Conservation (phyloP, 2,113 vertebrate species). For the Cisticola juncidis region DNA sequence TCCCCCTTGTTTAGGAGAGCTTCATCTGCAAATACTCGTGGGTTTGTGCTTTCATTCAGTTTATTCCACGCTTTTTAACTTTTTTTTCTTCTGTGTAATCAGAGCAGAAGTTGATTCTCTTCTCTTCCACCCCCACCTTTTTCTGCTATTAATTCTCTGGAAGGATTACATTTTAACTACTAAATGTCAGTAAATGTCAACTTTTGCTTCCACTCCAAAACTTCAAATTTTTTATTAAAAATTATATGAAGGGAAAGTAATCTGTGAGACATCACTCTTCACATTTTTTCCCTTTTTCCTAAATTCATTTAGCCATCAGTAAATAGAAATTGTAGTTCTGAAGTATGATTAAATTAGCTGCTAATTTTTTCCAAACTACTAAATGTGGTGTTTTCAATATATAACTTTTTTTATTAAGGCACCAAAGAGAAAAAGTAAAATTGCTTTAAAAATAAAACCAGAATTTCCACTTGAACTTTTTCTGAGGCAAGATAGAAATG, state of each 20-base stretch:
- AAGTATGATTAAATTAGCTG: not conserved
- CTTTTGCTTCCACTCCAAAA: conserved; percentile 18
- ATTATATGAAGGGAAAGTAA: not conserved
- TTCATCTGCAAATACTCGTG: not conserved
- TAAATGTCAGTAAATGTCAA: conserved; percentile 59
- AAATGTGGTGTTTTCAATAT: not conserved
- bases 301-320: not conserved
- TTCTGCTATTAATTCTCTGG: conserved; percentile 4
- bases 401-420: not conserved
- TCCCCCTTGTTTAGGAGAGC: not conserved
- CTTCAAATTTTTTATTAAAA: conserved; percentile 1
- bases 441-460: not conserved
- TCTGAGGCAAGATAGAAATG: not conserved
- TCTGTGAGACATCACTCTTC: not conserved
- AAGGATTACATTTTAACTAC: conserved; percentile 43
- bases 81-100: conserved; percentile 9
- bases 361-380: not conserved
- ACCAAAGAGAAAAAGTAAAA: not conserved
- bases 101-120: conserved; percentile 32
- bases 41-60: not conserved
- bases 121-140: conserved; percentile 18
- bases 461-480: not conserved
- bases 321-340: not conserved
- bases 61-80: not conserved
- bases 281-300: not conserved